Evolutionary conservation across 1,140 invertebrate species (phyloP), one percentile per base, ranked within the genome.

Genomic region (Sycophaga agraensis): DNA sequence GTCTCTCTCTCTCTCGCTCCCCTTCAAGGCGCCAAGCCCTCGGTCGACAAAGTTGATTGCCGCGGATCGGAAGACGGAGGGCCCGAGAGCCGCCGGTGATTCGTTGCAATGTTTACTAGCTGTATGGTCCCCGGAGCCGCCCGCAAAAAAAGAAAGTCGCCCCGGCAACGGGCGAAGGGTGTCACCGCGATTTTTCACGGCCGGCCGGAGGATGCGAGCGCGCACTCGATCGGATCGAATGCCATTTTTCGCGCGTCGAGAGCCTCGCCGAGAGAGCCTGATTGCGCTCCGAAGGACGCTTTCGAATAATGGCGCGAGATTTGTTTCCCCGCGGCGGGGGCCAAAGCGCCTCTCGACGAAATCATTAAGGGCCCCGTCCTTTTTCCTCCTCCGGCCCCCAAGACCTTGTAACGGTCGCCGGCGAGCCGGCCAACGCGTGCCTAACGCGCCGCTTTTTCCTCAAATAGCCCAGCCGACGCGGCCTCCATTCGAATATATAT

Each of bases 241-340:
- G 31, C 17, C 19, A 40, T 53, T 53, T 53, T 53, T 53, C 50
- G 39, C 31, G 8, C 0, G 11, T 5, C 26, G 1, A 12, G 16
- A 31, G 1, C 9, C 2, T 35, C 11, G 39, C 2, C 8, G 6
- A 6, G 21, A 8, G 31, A 37, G 49, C 14, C 11, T 14, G 53
- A 55, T 55, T 28, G 24, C 26, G 34, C 42, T 43, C 24, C 43
- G 16, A 55, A 55, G 24, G 40, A 12, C 17, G 24, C 6, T 42
- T 43, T 12, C 17, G 34, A 42, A 55, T 55, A 55, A 43, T 55
- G 53, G 34, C 53, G 21, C 39, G n/a, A 43, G 53, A 55, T 55
- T 43, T 55, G 53, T 55, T 55, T 55, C 5, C 16, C n/a, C 43
- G n/a, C 40, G 43, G 43, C 4, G 21, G 17, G n/a, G 16, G 12